Conservation (phyloP, 2,888 invertebrate genomes). For the Cyclophora punctaria region DNA sequence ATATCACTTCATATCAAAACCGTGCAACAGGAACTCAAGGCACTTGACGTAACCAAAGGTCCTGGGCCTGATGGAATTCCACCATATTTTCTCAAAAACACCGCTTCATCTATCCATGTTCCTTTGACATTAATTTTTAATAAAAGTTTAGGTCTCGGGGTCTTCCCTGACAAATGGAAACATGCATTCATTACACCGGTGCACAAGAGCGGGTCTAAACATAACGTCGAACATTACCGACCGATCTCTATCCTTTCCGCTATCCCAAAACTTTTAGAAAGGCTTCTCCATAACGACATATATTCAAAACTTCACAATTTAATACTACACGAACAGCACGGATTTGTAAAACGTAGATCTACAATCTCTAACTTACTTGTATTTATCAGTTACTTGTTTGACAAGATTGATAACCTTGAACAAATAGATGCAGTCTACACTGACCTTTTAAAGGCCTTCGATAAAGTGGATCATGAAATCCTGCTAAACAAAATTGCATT, state of each 20-base stretch:
- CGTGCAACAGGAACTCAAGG: too few species aligned
- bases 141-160: neutral
- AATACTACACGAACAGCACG: slow-evolving; percentile 15
- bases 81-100: too few species aligned
- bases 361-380: slow-evolving; percentile 9
- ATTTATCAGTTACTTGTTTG: neutral
- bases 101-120: too few species aligned
- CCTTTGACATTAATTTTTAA: neutral
- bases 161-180: neutral
- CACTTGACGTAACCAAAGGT: too few species aligned
- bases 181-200: neutral
- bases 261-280: slow-evolving; percentile 15
- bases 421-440: slow-evolving; percentile 8
- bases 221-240: neutral
- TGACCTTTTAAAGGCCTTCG: slow-evolving; percentile 7
- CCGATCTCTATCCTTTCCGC: slow-evolving; percentile 14
- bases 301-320: slow-evolving; percentile 10
- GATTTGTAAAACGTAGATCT: slow-evolving; percentile 17
- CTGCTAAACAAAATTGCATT: slow-evolving; percentile 2
- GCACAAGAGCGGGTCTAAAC: neutral
- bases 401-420: slow-evolving; percentile 1
- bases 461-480: slow-evolving; percentile 7
- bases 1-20: too few species aligned
- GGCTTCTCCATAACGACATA: slow-evolving; percentile 10
- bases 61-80: too few species aligned